These are phyloP conservation scores for Mormyrops attenuatus DNA, from an alignment of 2,797 vertebrate genomes.

Conservation along the genomic window DNA sequence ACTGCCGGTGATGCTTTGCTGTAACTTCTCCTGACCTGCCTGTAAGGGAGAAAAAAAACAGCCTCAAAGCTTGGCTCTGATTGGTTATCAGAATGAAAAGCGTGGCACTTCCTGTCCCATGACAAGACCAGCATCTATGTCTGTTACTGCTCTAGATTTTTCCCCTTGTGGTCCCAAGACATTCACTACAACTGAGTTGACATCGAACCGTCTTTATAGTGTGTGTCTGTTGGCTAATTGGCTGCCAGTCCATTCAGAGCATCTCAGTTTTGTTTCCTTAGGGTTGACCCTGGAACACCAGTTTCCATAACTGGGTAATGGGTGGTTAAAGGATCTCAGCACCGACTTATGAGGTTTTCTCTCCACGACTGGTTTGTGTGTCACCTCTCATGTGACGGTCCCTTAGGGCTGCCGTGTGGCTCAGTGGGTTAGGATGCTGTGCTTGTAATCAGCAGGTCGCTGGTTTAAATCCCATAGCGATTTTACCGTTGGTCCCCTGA, in stretches of 20 bases:
- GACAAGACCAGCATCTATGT: background rate
- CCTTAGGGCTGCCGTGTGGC: background rate
- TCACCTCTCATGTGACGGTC: background rate
- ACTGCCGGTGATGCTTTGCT: background rate
- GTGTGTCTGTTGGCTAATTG: background rate
- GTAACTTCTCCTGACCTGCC: background rate
- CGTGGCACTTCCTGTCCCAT: background rate
- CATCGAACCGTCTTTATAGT: background rate
- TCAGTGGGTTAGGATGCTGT: background rate
- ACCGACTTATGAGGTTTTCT: background rate
- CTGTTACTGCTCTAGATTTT: background rate
- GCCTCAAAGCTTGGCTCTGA: background rate
- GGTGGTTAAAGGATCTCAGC: background rate
- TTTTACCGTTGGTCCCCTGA: background rate
- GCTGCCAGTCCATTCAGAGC: background rate
- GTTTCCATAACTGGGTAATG: background rate
- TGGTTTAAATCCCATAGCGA: background rate
- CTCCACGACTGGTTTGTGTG: background rate
- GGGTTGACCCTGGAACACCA: background rate
- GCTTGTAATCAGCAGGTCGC: background rate
- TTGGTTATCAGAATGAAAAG: background rate
- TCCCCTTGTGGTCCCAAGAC: background rate
- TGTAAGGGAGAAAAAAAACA: background rate
- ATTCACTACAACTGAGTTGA: background rate
- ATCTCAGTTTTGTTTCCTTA: background rate